Percentiles rank a stretch among this genome's conserved stretches.
phyloP scores from a whole-genome alignment of 2,113 vertebrate genomes.

The Cephalopterus ornatus region DNA sequence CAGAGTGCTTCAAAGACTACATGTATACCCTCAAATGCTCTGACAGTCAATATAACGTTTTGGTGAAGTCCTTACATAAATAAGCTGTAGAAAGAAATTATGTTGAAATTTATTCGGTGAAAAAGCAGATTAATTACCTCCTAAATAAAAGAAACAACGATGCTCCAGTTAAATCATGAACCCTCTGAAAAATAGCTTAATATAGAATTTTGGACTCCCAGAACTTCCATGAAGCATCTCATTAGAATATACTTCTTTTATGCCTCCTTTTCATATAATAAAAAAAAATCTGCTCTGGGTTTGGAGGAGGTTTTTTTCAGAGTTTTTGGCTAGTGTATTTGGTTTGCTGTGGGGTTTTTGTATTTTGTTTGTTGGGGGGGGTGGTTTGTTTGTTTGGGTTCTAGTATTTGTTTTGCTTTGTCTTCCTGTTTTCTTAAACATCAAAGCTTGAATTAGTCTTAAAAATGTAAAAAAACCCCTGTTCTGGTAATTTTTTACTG shows the following conservation, averaged over 20 bases:
- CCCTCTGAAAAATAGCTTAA: neutral
- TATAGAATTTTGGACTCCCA: neutral
- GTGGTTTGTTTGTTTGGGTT: neutral
- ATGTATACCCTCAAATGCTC: neutral
- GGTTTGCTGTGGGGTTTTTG: neutral
- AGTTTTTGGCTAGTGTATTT: neutral
- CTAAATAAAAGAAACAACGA: neutral
- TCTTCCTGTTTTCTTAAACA: neutral
- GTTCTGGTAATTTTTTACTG: neutral
- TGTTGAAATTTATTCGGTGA: neutral
- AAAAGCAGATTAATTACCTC: neutral
- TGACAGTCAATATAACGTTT: neutral
- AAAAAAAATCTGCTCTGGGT: neutral
- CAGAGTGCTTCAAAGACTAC: neutral
- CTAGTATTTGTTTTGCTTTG: neutral
- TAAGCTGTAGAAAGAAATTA: neutral
- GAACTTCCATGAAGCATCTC: neutral
- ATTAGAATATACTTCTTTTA: neutral
- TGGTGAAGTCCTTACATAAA: neutral
- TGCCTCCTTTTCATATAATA: neutral
- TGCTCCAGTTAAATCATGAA: neutral
- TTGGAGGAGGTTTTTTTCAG: accelerated
- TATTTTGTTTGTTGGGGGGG: neutral
- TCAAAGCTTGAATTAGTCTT: neutral
- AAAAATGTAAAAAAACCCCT: neutral